Evolutionary conservation across 2,888 invertebrate genomes (phyloP), one percentile per base, ranked within the genome.

Genomic region (Cataglyphis livida): DNA sequence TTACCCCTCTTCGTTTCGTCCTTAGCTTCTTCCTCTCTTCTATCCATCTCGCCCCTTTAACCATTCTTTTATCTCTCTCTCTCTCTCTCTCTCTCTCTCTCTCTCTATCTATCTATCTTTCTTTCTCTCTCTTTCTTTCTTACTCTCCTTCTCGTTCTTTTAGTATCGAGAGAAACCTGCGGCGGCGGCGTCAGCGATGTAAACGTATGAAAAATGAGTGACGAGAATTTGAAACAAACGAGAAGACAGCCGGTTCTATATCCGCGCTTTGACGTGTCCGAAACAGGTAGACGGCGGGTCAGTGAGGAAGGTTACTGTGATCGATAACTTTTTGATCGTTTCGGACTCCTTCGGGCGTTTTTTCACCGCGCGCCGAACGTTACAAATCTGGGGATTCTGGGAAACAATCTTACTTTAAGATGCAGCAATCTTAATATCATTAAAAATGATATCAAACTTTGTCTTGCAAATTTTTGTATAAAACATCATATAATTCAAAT

Each of bases 171-270:
- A 68, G 68, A 70, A 81, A 70, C 64, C 83, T 76, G 68, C 76
- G 76, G 38, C 76, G 68, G 84, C 64, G 82, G 74, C 74, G 81
- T 82, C 85, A 68, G 75, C 74, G 73, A 59, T 87, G 87, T 88
- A 87, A 91, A 90, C 89, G 90, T 90, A 91, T 92, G 93, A 93
- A 93, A 93, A 93, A 93, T 93, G 92, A 93, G 91, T 92, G 92
- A 93, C 92, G 91, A 92, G 91, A 91, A 87, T 91, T 91, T 81
- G 91, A 90, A 92, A 92, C 88, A 92, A 92, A 92, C 90, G 91
- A 91, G 89, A 88, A 90, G 89, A 91, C 91, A 89, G 91, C 89
- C 89, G 87, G 88, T 87, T 87, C 89, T 87, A 87, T 85, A 84
- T 87, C 83, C 70, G 71, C 48, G 54, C 68, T 81, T 70, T 41